phyloP scores from a whole-genome alignment of 1,140 invertebrate species.

The Hesperophylax magnus region DNA sequence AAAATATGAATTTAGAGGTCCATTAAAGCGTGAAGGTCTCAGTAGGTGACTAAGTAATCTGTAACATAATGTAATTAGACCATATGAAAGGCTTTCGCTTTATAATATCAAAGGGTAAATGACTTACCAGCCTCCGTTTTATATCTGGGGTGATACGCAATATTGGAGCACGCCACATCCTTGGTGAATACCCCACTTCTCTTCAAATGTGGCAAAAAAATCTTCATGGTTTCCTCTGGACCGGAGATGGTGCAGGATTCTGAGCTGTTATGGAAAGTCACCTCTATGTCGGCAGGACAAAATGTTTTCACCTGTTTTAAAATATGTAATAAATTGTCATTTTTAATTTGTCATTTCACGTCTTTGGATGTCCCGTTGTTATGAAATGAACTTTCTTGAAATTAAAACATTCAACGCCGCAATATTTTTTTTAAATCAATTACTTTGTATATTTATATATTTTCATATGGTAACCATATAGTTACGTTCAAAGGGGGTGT shows the following conservation, averaged over 20 bases:
- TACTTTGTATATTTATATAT: no score
- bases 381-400: no score
- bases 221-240: conserved; percentile 78
- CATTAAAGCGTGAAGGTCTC: not conserved
- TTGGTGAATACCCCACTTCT: conserved; percentile 85
- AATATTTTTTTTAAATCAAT: no score
- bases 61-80: no score
- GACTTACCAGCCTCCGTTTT: conserved; percentile 78
- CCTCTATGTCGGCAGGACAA: conserved; percentile 79
- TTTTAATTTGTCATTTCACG: no score
- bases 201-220: conserved; percentile 80
- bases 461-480: no score
- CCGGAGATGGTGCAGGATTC: conserved; percentile 92
- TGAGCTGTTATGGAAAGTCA: conserved; percentile 88
- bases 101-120: not conserved
- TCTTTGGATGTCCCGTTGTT: no score
- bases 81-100: not conserved
- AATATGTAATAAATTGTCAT: no score
- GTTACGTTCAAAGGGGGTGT: no score
- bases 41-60: no score
- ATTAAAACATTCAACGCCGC: no score
- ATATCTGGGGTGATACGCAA: conserved; percentile 88
- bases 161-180: conserved; percentile 84
- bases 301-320: conserved; percentile 65
- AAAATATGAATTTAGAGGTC: not conserved